Base-by-base conservation (phyloP, 2,888 invertebrate species). In the Pammene aurita region DNA sequence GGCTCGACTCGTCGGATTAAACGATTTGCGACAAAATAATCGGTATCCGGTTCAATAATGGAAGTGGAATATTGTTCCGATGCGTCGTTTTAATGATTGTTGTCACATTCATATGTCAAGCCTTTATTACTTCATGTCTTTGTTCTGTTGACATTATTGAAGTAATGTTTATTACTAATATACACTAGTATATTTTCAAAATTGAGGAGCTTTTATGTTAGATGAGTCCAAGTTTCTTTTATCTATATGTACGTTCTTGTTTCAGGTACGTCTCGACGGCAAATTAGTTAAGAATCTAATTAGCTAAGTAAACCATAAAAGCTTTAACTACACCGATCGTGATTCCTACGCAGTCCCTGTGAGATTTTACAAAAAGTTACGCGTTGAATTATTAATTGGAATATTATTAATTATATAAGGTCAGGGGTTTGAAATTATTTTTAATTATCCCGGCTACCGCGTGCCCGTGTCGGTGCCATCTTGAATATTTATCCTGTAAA, bases 401-500 rank as follows among this genome's bases (percentile, higher is more conserved):
- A n/a, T n/a, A n/a, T n/a, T n/a, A n/a, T n/a, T n/a, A n/a, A n/a
- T 74, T 82, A 80, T 77, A 74, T 76, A 76, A 70, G 68, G 69
- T 73, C 72, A 68, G 67, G 78, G 79, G 77, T 80, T 84, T 78
- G 80, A 85, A 83, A 88, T 89, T 84, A 87, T 86, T 86, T 88
- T 86, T 87, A 88, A 88, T 88, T 84, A 86, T 80, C 72, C 80
- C 80, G 78, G 72, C 76, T 79, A 75, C 77, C 75, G 72, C 73
- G 73, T 70, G 76, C 72, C 70, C 65, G 72, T 74, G 70, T 72
- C 74, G 77, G 75, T 77, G 77, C 80, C 79, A 79, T 79, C 80
- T 84, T 87, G 85, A 88, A 88, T 88, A 88, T 90, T 90, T 85
- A 86, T 85, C 76, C 72, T 71, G 80, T 79, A 80, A 81, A 84